Evolutionary conservation across 2,797 vertebrate genomes (phyloP).

Genomic region (Thaleichthys pacificus): DNA sequence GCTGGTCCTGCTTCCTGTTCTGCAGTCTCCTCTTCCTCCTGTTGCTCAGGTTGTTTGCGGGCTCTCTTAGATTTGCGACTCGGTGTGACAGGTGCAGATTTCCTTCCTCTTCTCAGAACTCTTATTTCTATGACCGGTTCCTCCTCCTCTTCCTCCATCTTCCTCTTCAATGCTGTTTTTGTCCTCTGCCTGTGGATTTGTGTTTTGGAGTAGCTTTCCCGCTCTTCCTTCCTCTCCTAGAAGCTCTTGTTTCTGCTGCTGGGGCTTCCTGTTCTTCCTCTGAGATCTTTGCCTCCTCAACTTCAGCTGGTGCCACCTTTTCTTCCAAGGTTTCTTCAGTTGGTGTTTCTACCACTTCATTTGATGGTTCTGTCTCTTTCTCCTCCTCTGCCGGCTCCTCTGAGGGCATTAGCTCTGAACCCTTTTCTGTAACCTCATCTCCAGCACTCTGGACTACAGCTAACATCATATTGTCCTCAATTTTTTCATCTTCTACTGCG

Average conservation of each 20-base stretch:
- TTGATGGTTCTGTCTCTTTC: not conserved
- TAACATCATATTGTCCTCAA: not conserved
- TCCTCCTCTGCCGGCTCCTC: not conserved
- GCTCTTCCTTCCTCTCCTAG: slow-evolving; percentile 22
- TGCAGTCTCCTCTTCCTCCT: not conserved
- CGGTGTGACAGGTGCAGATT: not conserved
- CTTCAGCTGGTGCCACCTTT: not conserved
- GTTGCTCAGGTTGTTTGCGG: slow-evolving; percentile 5
- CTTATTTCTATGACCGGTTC: slow-evolving; percentile 3
- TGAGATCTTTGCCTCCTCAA: not conserved
- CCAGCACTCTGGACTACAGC: not conserved
- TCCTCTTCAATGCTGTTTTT: not conserved
- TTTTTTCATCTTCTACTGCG: not conserved
- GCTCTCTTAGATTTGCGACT: slow-evolving; percentile 14
- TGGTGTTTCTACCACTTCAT: slow-evolving; percentile 5
- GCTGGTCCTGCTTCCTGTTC: not conserved
- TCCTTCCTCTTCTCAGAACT: slow-evolving; percentile 13
- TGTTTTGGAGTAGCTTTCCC: slow-evolving; percentile 14
- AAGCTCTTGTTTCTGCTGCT: slow-evolving; percentile 15
- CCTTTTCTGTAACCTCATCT: slow-evolving; percentile 2
- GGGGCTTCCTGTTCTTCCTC: not conserved
- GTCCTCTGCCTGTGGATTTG: not conserved
- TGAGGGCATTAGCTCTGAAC: too few species aligned
- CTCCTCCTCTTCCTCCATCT: slow-evolving; percentile 3
- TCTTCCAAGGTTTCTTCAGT: not conserved